Percentiles rank a stretch among this genome's conserved stretches.
Conservation (phyloP, 2,888 invertebrate genomes). For the Amiota communis region DNA sequence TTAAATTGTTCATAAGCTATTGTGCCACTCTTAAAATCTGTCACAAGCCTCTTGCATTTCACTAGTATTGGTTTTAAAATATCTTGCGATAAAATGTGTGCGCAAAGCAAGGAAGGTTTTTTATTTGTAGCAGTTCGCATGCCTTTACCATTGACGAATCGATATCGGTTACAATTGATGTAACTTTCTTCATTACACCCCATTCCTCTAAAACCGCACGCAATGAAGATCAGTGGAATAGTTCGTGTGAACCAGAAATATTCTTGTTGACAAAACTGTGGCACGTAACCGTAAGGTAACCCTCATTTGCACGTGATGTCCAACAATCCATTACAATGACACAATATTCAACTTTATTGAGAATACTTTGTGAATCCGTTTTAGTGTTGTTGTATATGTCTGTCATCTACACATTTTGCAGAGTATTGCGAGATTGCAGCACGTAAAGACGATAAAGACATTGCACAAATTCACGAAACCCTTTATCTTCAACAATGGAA, state of each 20-base stretch:
- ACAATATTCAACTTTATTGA: background rate
- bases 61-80: too few relatives aligned
- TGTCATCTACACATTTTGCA: background rate
- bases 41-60: background rate
- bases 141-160: background rate
- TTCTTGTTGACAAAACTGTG: background rate
- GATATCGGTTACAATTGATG: background rate
- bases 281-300: background rate
- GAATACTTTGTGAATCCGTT: background rate
- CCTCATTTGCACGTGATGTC: background rate
- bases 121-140: background rate
- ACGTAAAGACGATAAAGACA: background rate
- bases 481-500: background rate
- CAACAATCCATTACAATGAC: background rate
- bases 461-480: background rate
- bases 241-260: background rate
- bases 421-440: background rate
- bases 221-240: background rate
- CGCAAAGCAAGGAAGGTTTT: background rate
- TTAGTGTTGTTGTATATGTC: background rate
- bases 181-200: background rate
- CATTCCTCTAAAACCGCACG: constrained; percentile 1
- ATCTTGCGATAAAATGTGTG: background rate
- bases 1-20: background rate
- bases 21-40: background rate